Base-by-base conservation (phyloP, 1,140 invertebrate genomes). In the Ceratosolen fusciceps region DNA sequence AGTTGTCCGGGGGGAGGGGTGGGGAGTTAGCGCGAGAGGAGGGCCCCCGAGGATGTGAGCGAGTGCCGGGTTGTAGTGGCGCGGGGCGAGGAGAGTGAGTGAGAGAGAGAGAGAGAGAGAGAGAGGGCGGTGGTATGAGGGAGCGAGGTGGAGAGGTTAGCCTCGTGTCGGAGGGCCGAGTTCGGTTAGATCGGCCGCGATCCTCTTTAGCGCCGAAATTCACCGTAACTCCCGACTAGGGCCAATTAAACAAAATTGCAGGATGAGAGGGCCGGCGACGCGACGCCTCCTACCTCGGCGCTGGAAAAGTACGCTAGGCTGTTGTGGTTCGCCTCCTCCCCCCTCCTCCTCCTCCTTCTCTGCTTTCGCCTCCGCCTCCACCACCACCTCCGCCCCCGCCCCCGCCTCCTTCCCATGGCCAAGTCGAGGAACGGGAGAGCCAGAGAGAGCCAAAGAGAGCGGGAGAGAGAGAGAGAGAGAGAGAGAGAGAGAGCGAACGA, bases 161-260 rank as follows among this genome's bases (percentile, higher is more conserved):
- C n/a, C n/a, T n/a, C n/a, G n/a, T n/a, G n/a, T n/a, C n/a, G n/a
- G 26, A 9, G 0, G 12, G 3, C 9, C 29, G 29, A 34, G 0
- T 34, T 34, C 21, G 58, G 29, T 34, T 34, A 62, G 3, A 34
- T 34, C 29, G 29, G 8, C 12, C 29, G 0, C 29, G 58, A 19
- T 62, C 3, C 29, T 29, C 58, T 19, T 4, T 26, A 34, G 16
- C 58, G 9, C 31, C 31, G 60, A 37, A 65, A n/a, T 37, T 65
- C 60, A 7, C 31, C 19, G 31, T 37, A 37, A 65, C 21, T 34
- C 16, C 26, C 58, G 1, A 34, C 31, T 21, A n/a, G 19, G 31
- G 34, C 31, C 34, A 65, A 65, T 65, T 65, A 65, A 65, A 37
- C 60, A 14, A 65, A 34, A 65, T 65, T 37, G 58, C 29, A 34